Percentiles rank a stretch among this genome's conserved stretches.
These are phyloP conservation scores for Heteromormyrus szaboi DNA, from an alignment of 2,797 vertebrate species.

Conservation along the genomic window DNA sequence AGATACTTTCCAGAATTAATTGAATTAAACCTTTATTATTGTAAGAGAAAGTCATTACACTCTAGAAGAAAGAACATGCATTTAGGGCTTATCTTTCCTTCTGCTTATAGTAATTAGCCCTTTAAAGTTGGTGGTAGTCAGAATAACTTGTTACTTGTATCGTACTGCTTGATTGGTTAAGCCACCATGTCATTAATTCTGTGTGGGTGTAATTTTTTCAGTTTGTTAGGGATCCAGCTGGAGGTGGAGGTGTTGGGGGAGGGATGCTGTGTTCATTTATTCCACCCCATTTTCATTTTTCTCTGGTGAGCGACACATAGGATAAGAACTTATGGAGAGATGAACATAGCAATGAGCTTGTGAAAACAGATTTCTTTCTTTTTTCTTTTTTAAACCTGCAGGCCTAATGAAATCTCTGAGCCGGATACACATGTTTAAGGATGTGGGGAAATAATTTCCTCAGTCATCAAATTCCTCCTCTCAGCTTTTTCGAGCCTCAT, in stretches of 20 bases:
- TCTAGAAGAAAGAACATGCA: background rate
- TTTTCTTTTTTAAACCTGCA: background rate
- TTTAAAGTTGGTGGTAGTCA: background rate
- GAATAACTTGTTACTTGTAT: background rate
- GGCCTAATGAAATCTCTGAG: background rate
- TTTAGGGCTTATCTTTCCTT: background rate
- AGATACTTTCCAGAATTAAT: background rate
- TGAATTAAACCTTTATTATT: background rate
- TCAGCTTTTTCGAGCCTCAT: background rate
- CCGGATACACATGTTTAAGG: background rate
- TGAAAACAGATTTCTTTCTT: background rate
- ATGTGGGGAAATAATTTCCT: constrained; percentile 6
- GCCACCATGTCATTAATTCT: constrained; percentile 5
- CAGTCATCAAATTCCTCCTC: background rate
- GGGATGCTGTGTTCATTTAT: background rate
- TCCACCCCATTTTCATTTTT: background rate
- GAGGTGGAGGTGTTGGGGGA: background rate
- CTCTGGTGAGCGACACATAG: background rate
- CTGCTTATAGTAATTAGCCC: background rate
- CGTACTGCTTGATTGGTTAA: background rate
- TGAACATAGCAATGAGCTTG: background rate
- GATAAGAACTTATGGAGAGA: background rate
- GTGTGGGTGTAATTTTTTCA: background rate
- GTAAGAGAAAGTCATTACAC: background rate
- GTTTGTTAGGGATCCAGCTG: background rate